Evolutionary conservation across 2,113 vertebrate species (phyloP).

Genomic region (Bucco capensis): DNA sequence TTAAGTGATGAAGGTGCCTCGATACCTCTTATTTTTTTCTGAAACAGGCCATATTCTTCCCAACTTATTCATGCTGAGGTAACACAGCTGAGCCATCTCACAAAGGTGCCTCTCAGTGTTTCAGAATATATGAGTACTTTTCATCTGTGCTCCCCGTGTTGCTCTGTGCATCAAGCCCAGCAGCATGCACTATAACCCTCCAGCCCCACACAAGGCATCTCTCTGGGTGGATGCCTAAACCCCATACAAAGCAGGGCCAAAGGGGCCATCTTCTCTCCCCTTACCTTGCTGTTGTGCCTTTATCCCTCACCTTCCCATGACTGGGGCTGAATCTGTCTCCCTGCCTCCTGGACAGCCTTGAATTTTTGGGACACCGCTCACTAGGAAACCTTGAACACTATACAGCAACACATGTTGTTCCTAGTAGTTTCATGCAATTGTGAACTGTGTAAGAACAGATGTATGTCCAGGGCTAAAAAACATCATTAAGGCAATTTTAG

Average conservation of each 20-base stretch:
- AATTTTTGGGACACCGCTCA: rapidly evolving
- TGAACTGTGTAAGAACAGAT: neutral
- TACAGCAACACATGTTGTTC: rapidly evolving
- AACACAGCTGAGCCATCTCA: neutral
- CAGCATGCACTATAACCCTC: rapidly evolving
- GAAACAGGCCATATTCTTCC: neutral
- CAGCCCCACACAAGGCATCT: neutral
- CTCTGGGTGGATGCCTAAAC: neutral
- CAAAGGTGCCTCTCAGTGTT: neutral
- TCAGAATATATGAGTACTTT: neutral
- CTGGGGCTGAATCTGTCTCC: no score
- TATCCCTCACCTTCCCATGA: neutral
- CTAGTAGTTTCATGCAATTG: neutral
- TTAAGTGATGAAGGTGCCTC: neutral
- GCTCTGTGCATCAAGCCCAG: neutral
- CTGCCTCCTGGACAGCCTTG: neutral
- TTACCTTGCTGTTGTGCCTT: neutral
- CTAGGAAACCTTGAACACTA: neutral
- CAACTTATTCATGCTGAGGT: neutral
- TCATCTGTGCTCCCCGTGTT: rapidly evolving
- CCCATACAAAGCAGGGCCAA: neutral
- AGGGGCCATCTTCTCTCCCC: neutral
- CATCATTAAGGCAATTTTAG: neutral
- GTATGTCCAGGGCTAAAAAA: neutral
- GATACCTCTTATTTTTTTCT: neutral